Percentiles rank a stretch among this genome's conserved stretches.
Evolutionary conservation across 2,113 vertebrate genomes (phyloP).

Genomic region (Pogona vitticeps): DNA sequence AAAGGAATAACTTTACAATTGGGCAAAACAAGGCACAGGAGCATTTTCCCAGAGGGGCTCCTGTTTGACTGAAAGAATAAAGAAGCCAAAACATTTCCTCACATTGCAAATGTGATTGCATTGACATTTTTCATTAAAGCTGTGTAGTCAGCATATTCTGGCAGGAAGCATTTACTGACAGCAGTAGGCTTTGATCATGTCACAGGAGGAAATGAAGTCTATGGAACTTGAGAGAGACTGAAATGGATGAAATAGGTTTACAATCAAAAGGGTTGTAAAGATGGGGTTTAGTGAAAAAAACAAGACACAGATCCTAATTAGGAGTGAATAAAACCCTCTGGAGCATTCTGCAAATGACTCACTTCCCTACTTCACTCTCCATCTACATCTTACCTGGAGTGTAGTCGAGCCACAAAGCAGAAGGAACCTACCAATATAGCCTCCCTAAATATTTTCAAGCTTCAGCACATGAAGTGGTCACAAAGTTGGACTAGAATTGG

Average conservation of each 20-base stretch:
- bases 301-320: neutral
- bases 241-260: neutral
- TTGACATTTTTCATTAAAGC: conserved; percentile 15
- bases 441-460: neutral
- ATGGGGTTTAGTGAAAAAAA: neutral
- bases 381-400: neutral
- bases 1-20: neutral
- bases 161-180: conserved; percentile 32
- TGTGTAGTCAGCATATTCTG: neutral
- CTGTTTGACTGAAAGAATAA: neutral
- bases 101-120: neutral
- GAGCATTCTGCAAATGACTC: neutral
- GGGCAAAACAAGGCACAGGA: neutral
- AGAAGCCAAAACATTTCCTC: conserved; percentile 4
- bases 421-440: neutral
- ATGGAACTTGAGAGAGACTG: conserved; percentile 8
- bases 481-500: too few species aligned
- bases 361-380: neutral
- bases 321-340: neutral
- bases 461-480: too few species aligned
- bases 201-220: neutral
- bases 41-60: neutral
- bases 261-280: neutral
- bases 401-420: neutral
- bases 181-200: conserved; percentile 34